Conservation (phyloP, 2,113 vertebrate genomes). For the Erpornis zantholeuca region DNA sequence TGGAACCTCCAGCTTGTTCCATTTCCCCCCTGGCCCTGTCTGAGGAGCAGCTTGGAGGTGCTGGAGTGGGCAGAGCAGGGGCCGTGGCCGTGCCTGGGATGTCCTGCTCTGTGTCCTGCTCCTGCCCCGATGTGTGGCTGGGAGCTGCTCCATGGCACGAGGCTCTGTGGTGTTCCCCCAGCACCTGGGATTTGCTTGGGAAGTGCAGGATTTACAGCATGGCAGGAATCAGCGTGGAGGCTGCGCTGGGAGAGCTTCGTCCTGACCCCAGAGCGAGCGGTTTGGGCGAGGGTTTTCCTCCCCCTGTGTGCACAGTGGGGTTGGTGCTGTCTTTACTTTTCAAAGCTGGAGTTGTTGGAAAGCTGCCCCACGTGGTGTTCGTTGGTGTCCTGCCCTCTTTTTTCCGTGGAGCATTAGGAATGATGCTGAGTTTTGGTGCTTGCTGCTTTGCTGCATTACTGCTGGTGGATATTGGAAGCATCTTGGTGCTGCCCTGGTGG, state of each 20-base stretch:
- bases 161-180: background rate
- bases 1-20: background rate
- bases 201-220: background rate
- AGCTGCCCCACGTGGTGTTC: background rate
- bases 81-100: accelerated
- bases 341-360: background rate
- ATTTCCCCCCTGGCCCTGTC: background rate
- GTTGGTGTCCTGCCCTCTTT: background rate
- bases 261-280: no score
- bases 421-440: constrained; percentile 12
- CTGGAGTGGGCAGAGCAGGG: background rate
- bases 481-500: constrained; percentile 64
- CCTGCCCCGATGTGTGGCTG: background rate
- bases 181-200: background rate
- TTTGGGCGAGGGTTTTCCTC: background rate
- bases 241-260: background rate
- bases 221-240: background rate
- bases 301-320: background rate
- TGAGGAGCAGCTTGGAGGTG: background rate
- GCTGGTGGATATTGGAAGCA: background rate
- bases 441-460: constrained; percentile 48
- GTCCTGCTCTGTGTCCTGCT: background rate
- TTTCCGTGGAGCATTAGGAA: background rate
- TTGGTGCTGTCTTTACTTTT: background rate
- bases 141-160: background rate